These are phyloP conservation scores for Nyctibius grandis DNA, from an alignment of 2,797 vertebrate genomes.

Conservation along the genomic window DNA sequence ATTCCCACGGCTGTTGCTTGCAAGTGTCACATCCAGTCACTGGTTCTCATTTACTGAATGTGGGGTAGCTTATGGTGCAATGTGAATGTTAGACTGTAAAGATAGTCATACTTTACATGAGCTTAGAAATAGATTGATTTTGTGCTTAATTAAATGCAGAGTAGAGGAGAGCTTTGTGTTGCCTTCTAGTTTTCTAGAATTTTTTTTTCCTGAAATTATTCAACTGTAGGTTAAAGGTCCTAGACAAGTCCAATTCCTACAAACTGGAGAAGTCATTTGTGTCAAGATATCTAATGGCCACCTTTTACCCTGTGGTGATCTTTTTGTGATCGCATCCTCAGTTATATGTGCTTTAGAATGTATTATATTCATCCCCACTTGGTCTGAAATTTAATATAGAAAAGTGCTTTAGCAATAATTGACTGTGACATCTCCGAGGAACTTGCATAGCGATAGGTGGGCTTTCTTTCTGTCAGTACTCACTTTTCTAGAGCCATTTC, in stretches of 20 bases:
- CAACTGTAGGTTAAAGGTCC: background rate
- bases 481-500: background rate
- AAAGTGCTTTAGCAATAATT: background rate
- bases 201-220: background rate
- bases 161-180: background rate
- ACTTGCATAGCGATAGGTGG: background rate
- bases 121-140: background rate
- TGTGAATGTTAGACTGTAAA: background rate
- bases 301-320: background rate
- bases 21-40: slow-evolving; percentile 12
- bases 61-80: background rate
- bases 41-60: background rate
- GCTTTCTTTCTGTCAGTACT: background rate
- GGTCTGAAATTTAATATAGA: background rate
- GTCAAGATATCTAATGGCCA: background rate
- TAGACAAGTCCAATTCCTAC: background rate
- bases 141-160: background rate
- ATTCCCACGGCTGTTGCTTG: slow-evolving; percentile 49
- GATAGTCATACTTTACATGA: background rate
- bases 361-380: background rate
- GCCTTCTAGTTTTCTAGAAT: background rate
- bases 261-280: background rate
- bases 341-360: background rate
- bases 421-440: background rate
- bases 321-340: background rate